Percentiles rank a stretch among this genome's conserved stretches.
These are phyloP conservation scores for Sycobia sp. DNA, from an alignment of 1,140 invertebrate genomes.

Conservation along the genomic window DNA sequence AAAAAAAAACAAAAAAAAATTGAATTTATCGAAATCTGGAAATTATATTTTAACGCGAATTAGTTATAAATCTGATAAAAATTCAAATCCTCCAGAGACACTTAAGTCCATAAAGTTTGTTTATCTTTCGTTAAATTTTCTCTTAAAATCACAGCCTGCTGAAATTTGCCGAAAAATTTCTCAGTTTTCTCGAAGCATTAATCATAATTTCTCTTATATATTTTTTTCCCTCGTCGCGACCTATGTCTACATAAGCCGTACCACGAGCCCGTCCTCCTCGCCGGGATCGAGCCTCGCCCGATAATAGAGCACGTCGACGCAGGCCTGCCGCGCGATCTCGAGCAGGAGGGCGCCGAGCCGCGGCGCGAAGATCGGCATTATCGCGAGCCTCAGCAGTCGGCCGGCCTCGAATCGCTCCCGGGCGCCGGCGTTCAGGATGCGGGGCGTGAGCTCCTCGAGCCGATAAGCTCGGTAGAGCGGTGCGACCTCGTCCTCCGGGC, in stretches of 20 bases:
- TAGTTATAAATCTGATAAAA: too few species aligned
- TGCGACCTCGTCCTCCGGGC: slow-evolving; percentile 59
- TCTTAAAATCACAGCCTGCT: too few species aligned
- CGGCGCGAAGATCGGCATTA: slow-evolving; percentile 66
- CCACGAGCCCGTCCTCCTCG: neutral
- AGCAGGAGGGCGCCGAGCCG: slow-evolving; percentile 66
- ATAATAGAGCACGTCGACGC: slow-evolving; percentile 1
- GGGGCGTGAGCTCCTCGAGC: slow-evolving; percentile 63
- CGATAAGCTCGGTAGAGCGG: slow-evolving; percentile 62
- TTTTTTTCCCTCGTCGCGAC: neutral
- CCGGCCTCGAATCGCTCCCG: too few species aligned
- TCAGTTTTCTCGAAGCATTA: neutral
- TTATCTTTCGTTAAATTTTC: too few species aligned
- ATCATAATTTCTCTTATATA: neutral
- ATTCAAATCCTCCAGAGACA: too few species aligned
- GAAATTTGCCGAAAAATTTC: neutral
- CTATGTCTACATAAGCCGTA: neutral
- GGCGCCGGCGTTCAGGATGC: slow-evolving; percentile 29
- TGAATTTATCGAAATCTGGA: too few species aligned
- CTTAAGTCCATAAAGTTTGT: too few species aligned
- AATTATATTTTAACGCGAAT: too few species aligned
- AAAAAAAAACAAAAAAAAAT: too few species aligned
- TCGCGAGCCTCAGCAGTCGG: slow-evolving; percentile 62
- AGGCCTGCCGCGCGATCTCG: slow-evolving; percentile 63
- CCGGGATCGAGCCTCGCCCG: neutral